Evolutionary conservation across 2,888 invertebrate genomes (phyloP).

Genomic region (Fragum sueziense): DNA sequence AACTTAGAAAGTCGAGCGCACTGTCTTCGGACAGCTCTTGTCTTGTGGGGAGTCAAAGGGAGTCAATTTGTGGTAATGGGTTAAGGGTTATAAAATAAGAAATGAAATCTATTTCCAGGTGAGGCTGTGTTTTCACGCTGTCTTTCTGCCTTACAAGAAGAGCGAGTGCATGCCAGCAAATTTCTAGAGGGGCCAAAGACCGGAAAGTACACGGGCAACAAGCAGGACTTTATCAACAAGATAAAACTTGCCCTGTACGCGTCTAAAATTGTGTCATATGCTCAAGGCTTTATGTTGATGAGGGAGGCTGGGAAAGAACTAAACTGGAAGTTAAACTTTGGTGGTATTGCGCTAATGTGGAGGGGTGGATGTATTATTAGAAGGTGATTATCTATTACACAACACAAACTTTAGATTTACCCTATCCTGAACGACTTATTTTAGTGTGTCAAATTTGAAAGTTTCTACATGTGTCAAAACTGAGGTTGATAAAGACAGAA

Average conservation of each 20-base stretch:
- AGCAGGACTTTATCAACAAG: constrained; percentile 91
- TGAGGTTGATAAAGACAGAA: too few species aligned
- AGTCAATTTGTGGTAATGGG: too few species aligned
- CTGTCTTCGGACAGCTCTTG: too few species aligned
- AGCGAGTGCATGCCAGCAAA: constrained; percentile 92
- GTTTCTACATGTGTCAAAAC: too few species aligned
- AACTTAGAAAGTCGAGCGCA: too few species aligned
- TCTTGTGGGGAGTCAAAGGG: too few species aligned
- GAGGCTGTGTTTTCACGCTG: constrained; percentile 99
- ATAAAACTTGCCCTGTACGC: constrained; percentile 96
- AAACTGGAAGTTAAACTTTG: constrained; percentile 97
- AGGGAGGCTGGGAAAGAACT: constrained; percentile 95
- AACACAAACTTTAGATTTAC: too few species aligned
- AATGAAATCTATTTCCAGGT: constrained; percentile 83
- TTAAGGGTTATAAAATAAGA: too few species aligned
- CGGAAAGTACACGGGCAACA: constrained; percentile 87
- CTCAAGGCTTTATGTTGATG: constrained; percentile 96
- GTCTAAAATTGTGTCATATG: constrained; percentile 98
- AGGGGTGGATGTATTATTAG: constrained; percentile 99
- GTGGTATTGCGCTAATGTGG: constrained; percentile 99
- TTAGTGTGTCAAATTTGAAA: too few species aligned
- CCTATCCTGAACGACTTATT: too few species aligned
- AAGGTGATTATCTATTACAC: too few species aligned
- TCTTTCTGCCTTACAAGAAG: constrained; percentile 94
- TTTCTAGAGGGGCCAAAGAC: constrained; percentile 85